These are phyloP conservation scores for Notothenia coriiceps DNA, from an alignment of 2,113 vertebrate genomes.

Conservation along the genomic window DNA sequence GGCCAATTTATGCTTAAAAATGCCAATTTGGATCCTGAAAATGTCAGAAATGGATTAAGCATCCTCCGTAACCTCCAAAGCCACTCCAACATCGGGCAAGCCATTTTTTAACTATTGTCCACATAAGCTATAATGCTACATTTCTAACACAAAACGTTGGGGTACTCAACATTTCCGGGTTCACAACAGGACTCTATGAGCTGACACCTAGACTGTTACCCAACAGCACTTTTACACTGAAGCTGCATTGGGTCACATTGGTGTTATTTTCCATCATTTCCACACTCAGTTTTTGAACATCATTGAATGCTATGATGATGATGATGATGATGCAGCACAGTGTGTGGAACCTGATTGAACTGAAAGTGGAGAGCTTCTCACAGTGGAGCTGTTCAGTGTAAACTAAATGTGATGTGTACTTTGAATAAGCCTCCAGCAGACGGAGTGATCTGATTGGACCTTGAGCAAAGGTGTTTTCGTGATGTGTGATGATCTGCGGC, in stretches of 20 bases:
- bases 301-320: background rate
- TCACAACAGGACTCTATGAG: too few species aligned
- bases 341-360: constrained; percentile 1
- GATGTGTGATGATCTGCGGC: background rate
- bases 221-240: constrained; percentile 20
- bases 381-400: background rate
- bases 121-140: too few species aligned
- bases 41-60: too few species aligned
- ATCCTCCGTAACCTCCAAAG: too few species aligned
- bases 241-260: constrained; percentile 4
- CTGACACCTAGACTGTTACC: too few species aligned
- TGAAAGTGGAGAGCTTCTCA: constrained; percentile 37
- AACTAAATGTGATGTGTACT: background rate
- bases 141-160: too few species aligned
- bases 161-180: too few species aligned
- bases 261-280: constrained; percentile 3
- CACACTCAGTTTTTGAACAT: background rate
- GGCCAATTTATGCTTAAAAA: too few species aligned
- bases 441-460: background rate
- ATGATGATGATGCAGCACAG: background rate
- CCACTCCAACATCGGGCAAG: too few species aligned
- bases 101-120: too few species aligned
- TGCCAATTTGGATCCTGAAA: too few species aligned
- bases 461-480: background rate
- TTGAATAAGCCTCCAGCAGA: background rate